Percentiles rank a stretch among this genome's conserved stretches.
Evolutionary conservation across 2,888 invertebrate species (phyloP).

Genomic region (Drepanosiphum platanoidis): DNA sequence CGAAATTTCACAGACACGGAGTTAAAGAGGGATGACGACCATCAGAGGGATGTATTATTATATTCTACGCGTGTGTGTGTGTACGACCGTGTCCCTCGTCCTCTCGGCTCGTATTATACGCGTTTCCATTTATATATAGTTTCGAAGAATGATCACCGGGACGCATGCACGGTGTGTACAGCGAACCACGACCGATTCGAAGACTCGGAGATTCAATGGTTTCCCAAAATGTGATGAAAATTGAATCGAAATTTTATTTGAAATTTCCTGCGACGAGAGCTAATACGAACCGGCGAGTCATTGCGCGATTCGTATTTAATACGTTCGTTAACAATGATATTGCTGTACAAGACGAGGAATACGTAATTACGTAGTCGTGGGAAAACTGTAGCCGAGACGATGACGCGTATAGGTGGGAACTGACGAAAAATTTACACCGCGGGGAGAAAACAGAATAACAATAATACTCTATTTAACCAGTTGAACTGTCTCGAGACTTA

Average conservation of each 20-base stretch:
- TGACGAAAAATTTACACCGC: background rate
- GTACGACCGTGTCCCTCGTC: background rate
- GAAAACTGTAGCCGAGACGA: background rate
- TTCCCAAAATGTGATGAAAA: constrained; percentile 33
- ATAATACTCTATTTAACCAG: too few relatives aligned
- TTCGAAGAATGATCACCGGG: constrained; percentile 26
- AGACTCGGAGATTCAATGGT: constrained; percentile 20
- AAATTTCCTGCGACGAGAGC: too few relatives aligned
- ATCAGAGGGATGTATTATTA: constrained; percentile 42
- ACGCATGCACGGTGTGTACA: background rate
- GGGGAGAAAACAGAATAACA: background rate
- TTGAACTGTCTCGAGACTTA: too few relatives aligned
- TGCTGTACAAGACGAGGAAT: background rate
- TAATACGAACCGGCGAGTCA: too few relatives aligned
- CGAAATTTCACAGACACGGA: constrained; percentile 57
- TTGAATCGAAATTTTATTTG: too few relatives aligned
- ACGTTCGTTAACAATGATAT: background rate
- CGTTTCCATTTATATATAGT: background rate
- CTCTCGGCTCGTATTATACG: background rate
- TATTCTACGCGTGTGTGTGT: background rate
- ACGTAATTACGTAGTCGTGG: background rate
- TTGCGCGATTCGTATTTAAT: too few relatives aligned
- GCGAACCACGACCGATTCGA: background rate
- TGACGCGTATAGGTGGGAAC: too few relatives aligned
- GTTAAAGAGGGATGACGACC: constrained; percentile 26